Percentiles rank a stretch among this genome's conserved stretches.
These are phyloP conservation scores for Hippoglossus stenolepis DNA, from an alignment of 2,113 vertebrate genomes.

Conservation along the genomic window DNA sequence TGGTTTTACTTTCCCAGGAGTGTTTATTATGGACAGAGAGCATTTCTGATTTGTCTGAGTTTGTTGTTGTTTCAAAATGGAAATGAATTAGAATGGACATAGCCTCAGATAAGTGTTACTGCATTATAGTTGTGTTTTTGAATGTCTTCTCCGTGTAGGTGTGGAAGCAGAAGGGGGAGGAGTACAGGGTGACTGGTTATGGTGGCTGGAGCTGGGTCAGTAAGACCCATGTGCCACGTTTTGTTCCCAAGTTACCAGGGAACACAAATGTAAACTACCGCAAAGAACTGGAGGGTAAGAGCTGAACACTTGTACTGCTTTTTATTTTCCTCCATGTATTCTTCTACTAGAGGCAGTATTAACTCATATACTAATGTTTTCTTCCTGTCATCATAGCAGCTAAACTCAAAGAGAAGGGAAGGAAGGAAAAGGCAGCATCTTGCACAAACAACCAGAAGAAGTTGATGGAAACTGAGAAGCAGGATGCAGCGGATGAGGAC, in stretches of 20 bases:
- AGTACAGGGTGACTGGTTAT: constrained; percentile 97
- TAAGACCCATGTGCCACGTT: constrained; percentile 93
- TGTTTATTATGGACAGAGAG: too few relatives aligned
- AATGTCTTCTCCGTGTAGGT: constrained; percentile 80
- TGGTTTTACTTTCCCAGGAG: too few relatives aligned
- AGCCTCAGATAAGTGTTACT: too few relatives aligned
- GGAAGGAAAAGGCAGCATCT: constrained; percentile 36
- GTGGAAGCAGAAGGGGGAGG: constrained; percentile 99
- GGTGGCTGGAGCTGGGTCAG: constrained; percentile 99
- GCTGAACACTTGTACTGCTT: neutral
- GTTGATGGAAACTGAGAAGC: constrained; percentile 25
- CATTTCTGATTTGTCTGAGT: too few relatives aligned
- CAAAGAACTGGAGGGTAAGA: constrained; percentile 68
- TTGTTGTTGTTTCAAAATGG: too few relatives aligned
- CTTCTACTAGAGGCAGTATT: neutral
- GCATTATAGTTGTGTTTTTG: neutral
- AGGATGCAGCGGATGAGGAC: neutral
- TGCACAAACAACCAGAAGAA: constrained; percentile 45
- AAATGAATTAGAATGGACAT: too few relatives aligned
- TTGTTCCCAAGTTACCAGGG: constrained; percentile 92
- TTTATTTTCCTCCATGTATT: neutral
- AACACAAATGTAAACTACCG: constrained; percentile 97
- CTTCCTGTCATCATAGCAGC: constrained; percentile 25
- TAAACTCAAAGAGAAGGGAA: constrained; percentile 54
- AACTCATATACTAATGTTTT: neutral